Evolutionary conservation across 1,140 invertebrate genomes (phyloP).

Genomic region (Zaprionus gabonicus): DNA sequence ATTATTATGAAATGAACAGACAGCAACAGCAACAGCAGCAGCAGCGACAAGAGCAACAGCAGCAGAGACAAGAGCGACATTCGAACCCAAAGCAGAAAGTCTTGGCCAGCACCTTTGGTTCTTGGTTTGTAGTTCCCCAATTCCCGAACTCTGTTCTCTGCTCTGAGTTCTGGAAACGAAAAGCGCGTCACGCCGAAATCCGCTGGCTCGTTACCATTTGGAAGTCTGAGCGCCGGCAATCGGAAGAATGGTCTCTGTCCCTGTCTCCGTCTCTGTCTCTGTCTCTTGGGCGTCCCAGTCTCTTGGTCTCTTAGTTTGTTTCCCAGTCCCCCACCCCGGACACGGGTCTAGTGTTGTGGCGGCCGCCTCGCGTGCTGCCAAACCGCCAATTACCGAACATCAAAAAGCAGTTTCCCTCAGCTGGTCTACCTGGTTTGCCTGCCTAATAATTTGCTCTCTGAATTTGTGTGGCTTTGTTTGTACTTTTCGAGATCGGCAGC

Average conservation of each 20-base stretch:
- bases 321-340: slow-evolving; percentile 9
- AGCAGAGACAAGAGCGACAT: slow-evolving; percentile 61
- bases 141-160: background rate
- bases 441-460: slow-evolving; percentile 78
- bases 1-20: slow-evolving; percentile 79
- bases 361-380: slow-evolving; percentile 77
- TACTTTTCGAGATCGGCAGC: slow-evolving; percentile 52
- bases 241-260: slow-evolving; percentile 51
- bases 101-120: background rate
- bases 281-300: slow-evolving; percentile 1
- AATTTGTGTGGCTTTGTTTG: slow-evolving; percentile 76
- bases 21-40: slow-evolving; percentile 52
- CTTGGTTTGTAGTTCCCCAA: background rate
- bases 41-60: slow-evolving; percentile 30
- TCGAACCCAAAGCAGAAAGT: slow-evolving; percentile 38
- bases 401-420: slow-evolving; percentile 77
- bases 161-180: slow-evolving; percentile 46
- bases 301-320: slow-evolving; percentile 25
- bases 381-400: slow-evolving; percentile 82
- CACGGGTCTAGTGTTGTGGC: slow-evolving; percentile 27
- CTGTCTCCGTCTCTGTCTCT: slow-evolving; percentile 27
- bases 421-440: slow-evolving; percentile 53
- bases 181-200: slow-evolving; percentile 76
- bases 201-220: slow-evolving; percentile 72
- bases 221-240: slow-evolving; percentile 66